phyloP scores from a whole-genome alignment of 1,140 invertebrate species.

The Drosophila suzukii region DNA sequence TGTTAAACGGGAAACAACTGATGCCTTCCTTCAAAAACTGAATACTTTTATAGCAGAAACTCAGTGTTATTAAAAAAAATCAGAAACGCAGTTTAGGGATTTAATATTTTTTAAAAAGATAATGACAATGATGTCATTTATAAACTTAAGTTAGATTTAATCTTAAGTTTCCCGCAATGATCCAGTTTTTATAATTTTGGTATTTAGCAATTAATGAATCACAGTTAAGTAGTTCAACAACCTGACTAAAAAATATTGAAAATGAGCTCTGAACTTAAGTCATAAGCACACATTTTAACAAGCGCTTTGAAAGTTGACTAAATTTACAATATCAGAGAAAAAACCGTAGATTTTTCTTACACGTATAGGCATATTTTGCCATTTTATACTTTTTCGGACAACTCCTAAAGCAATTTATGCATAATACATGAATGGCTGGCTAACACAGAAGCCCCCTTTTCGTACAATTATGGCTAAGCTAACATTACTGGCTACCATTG shows the following conservation, averaged over 20 bases:
- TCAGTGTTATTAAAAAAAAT: neutral
- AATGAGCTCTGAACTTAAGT: neutral
- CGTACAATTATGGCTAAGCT: conserved; percentile 42
- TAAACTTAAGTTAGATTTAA: conserved; percentile 1
- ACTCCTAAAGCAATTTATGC: conserved; percentile 48
- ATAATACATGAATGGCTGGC: conserved; percentile 56
- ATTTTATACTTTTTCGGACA: conserved; percentile 12
- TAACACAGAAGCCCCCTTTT: conserved; percentile 29
- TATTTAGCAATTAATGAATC: neutral
- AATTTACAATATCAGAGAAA: neutral
- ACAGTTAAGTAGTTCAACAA: neutral
- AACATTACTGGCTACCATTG: conserved; percentile 49
- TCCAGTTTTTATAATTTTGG: conserved; percentile 1
- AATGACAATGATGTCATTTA: neutral
- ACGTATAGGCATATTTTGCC: conserved; percentile 1
- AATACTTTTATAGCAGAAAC: conserved; percentile 36
- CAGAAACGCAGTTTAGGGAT: neutral
- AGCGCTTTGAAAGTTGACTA: neutral
- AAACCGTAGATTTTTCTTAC: neutral
- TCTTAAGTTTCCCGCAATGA: conserved; percentile 1
- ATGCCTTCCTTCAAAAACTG: neutral
- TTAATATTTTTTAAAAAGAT: neutral
- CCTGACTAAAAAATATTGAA: neutral
- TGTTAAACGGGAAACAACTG: conserved; percentile 40
- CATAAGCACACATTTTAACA: neutral